Evolutionary conservation across 1,140 invertebrate species (phyloP).

Genomic region (Sminthurides bifidus): DNA sequence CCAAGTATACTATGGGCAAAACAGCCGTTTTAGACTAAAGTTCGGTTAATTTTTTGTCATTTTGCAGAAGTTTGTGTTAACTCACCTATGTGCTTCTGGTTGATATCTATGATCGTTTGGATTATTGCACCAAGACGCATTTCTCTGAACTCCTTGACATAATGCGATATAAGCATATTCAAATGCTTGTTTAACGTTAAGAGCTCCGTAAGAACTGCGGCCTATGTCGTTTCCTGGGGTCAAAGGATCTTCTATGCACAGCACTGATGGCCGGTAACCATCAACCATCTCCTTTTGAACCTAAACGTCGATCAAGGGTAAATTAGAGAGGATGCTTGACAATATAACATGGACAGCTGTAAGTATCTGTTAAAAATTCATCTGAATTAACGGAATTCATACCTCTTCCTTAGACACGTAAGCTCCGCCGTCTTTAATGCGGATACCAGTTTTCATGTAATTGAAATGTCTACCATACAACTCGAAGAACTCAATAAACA

Average conservation of each 20-base stretch:
- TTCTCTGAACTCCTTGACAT: slow-evolving; percentile 62
- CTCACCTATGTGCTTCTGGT: neutral
- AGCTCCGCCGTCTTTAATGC: slow-evolving; percentile 82
- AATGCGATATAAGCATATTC: slow-evolving; percentile 85
- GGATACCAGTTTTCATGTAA: slow-evolving; percentile 86
- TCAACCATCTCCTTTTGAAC: slow-evolving; percentile 82
- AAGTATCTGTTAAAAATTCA: neutral
- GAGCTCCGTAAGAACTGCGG: slow-evolving; percentile 82
- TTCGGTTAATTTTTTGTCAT: neutral
- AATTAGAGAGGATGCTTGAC: neutral
- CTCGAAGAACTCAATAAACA: slow-evolving; percentile 96
- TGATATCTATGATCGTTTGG: slow-evolving; percentile 43
- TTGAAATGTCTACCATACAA: slow-evolving; percentile 94
- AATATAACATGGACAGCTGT: no score
- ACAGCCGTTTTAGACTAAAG: slow-evolving; percentile 21
- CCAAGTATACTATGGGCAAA: slow-evolving; percentile 61
- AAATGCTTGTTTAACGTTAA: slow-evolving; percentile 86
- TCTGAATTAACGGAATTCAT: slow-evolving; percentile 29
- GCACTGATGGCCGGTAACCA: slow-evolving; percentile 76
- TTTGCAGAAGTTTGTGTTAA: neutral
- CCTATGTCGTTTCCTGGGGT: slow-evolving; percentile 90
- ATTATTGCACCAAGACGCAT: slow-evolving; percentile 47
- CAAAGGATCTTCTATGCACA: slow-evolving; percentile 97
- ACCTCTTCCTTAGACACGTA: slow-evolving; percentile 92
- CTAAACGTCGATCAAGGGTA: slow-evolving; percentile 32